Evolutionary conservation across 2,888 invertebrate genomes (phyloP).

Genomic region (Phragmatobia fuliginosa): DNA sequence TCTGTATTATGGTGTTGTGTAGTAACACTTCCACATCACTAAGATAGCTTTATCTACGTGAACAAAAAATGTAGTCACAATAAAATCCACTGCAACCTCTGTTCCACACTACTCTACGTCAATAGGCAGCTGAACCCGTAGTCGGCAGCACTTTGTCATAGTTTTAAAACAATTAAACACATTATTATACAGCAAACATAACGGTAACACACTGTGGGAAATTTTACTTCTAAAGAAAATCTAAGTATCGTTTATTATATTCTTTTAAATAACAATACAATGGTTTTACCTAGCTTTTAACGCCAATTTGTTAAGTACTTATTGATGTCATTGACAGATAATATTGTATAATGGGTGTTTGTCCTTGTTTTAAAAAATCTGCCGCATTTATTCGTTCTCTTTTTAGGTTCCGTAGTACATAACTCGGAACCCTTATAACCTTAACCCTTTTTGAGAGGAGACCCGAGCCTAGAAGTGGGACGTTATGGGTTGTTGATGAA

Average conservation of each 20-base stretch:
- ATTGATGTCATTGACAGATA: not conserved
- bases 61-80: not conserved
- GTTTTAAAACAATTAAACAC: constrained; percentile 79
- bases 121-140: constrained; percentile 64
- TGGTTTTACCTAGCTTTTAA: not conserved
- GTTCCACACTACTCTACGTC: constrained; percentile 52
- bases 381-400: no score
- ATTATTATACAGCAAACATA: constrained; percentile 64
- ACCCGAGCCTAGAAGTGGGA: no score
- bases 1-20: no score
- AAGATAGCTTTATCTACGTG: no score
- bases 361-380: no score
- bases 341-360: not conserved
- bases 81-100: constrained; percentile 23
- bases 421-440: no score
- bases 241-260: not conserved
- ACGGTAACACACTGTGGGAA: constrained; percentile 67
- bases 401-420: no score
- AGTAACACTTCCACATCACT: no score
- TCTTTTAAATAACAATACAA: not conserved
- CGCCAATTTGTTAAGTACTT: not conserved
- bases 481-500: no score
- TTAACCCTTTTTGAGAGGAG: no score
- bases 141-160: constrained; percentile 67
- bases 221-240: constrained; percentile 19